These are phyloP conservation scores for Epicampocera succincta DNA, from an alignment of 2,888 invertebrate genomes.

Conservation along the genomic window DNA sequence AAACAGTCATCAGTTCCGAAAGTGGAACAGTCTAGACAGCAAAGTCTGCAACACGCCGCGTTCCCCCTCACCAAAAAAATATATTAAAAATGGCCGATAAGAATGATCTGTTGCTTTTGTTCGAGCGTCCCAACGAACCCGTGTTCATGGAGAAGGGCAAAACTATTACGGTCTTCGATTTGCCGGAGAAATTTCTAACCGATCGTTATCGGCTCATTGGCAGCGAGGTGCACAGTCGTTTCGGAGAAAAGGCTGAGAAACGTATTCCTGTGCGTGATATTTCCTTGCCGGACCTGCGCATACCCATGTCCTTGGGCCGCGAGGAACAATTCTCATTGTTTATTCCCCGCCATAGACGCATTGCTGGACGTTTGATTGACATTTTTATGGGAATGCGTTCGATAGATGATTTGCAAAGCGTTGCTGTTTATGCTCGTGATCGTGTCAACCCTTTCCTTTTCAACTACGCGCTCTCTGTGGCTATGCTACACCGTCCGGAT, in stretches of 20 bases:
- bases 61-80: neutral
- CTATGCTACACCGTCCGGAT: slow-evolving; percentile 86
- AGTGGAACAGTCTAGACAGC: neutral
- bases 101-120: slow-evolving; percentile 85
- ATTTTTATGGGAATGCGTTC: slow-evolving; percentile 87
- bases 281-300: slow-evolving; percentile 85
- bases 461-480: slow-evolving; percentile 89
- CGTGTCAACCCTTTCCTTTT: slow-evolving; percentile 90
- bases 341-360: slow-evolving; percentile 85
- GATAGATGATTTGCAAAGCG: slow-evolving; percentile 86
- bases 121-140: slow-evolving; percentile 89
- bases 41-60: neutral
- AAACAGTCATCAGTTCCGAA: slow-evolving; percentile 18
- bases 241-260: slow-evolving; percentile 83
- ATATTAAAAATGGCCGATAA: slow-evolving; percentile 79
- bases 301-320: slow-evolving; percentile 85
- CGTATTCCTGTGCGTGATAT: slow-evolving; percentile 84
- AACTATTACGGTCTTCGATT: slow-evolving; percentile 84
- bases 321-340: slow-evolving; percentile 88
- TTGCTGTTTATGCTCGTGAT: slow-evolving; percentile 87
- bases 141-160: slow-evolving; percentile 89
- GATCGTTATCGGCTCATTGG: slow-evolving; percentile 83
- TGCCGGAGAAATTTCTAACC: slow-evolving; percentile 85
- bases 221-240: slow-evolving; percentile 83
- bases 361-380: slow-evolving; percentile 86